A percentile compares a stretch with the other conserved stretches of the same genome.
phyloP scores from a whole-genome alignment of 2,113 vertebrate species.

The Zapus hudsonius region DNA sequence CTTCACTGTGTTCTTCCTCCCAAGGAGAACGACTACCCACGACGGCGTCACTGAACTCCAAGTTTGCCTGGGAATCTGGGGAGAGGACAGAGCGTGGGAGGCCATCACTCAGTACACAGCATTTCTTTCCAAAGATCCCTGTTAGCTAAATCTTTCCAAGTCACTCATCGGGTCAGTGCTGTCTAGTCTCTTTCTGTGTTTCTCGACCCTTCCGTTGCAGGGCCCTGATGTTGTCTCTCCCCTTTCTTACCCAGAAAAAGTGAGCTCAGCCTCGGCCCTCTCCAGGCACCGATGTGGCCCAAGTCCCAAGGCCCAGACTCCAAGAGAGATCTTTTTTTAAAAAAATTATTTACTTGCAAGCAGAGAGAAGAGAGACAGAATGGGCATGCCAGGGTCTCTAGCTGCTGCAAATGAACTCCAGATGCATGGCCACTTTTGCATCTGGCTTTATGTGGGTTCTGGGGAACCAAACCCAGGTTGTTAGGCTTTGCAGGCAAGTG shows the following conservation, averaged over 20 bases:
- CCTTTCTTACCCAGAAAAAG: neutral
- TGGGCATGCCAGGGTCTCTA: too few relatives aligned
- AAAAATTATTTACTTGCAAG: too few relatives aligned
- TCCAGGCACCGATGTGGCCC: neutral
- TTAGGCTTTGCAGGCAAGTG: too few relatives aligned
- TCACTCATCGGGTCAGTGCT: neutral
- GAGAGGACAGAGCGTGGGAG: neutral
- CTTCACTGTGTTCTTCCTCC: neutral
- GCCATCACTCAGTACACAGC: neutral
- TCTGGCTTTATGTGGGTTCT: too few relatives aligned
- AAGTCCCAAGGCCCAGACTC: neutral
- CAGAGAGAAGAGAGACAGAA: too few relatives aligned
- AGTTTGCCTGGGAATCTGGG: neutral
- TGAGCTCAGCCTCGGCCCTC: neutral
- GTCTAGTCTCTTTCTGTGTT: neutral
- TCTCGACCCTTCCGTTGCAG: neutral
- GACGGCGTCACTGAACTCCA: neutral
- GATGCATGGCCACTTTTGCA: too few relatives aligned
- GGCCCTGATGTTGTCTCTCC: neutral
- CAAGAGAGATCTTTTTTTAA: neutral
- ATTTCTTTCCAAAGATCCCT: constrained; percentile 22
- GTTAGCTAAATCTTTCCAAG: constrained; percentile 25
- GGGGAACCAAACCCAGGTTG: too few relatives aligned
- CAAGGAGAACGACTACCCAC: neutral
- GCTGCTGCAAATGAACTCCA: too few relatives aligned